Evolutionary conservation across 2,888 invertebrate genomes (phyloP).

Genomic region (Nesidiocoris tenuis): DNA sequence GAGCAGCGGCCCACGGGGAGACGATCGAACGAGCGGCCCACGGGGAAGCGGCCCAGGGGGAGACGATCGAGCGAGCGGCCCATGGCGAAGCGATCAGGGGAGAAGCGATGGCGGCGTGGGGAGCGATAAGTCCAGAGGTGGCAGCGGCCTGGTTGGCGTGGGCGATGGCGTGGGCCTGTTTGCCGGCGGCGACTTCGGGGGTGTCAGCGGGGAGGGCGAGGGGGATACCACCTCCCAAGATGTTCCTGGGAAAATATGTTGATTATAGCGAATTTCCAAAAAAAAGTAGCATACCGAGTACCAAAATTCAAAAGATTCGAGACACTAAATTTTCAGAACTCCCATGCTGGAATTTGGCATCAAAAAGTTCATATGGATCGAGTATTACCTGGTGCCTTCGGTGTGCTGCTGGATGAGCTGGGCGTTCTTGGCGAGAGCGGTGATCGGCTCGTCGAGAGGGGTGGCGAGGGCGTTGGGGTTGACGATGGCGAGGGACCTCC

Average conservation of each 20-base stretch:
- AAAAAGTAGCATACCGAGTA: too few relatives aligned
- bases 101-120: constrained; percentile 29
- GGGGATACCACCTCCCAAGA: constrained; percentile 45
- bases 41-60: constrained; percentile 44
- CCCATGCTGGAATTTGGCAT: too few relatives aligned
- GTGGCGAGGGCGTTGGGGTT: constrained; percentile 43
- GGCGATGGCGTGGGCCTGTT: constrained; percentile 55
- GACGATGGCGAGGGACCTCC: constrained; percentile 33
- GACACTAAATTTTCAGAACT: too few relatives aligned
- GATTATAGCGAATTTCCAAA: too few relatives aligned
- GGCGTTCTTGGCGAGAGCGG: constrained; percentile 53
- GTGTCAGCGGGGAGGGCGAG: constrained; percentile 50
- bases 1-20: background rate
- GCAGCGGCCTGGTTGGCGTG: constrained; percentile 51
- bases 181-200: constrained; percentile 54
- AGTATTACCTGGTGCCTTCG: constrained; percentile 50
- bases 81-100: constrained; percentile 9
- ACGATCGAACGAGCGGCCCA: constrained; percentile 17
- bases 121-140: constrained; percentile 21
- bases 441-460: constrained; percentile 55
- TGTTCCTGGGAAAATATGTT: constrained; percentile 47
- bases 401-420: constrained; percentile 56
- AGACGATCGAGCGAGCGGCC: constrained; percentile 14
- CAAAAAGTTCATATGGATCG: too few relatives aligned
- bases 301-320: too few relatives aligned